Evolutionary conservation across 2,113 vertebrate genomes (phyloP).

Genomic region (Vanacampus margaritifer): DNA sequence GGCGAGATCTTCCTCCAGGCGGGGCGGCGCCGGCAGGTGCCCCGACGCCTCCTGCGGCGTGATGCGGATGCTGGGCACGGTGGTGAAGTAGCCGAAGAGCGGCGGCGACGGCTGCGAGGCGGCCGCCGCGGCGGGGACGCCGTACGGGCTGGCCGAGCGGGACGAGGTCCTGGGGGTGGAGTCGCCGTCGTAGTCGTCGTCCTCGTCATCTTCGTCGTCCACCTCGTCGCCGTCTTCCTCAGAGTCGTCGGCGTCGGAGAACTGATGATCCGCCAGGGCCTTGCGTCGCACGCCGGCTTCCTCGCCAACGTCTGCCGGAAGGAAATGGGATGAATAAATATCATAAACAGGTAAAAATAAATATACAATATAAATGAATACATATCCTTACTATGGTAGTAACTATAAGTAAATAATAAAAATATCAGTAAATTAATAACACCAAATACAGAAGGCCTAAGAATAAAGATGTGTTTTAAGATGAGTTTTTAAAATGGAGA

Average conservation of each 20-base stretch:
- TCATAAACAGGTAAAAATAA: too few relatives aligned
- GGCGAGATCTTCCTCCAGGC: constrained; percentile 84
- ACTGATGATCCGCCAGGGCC: constrained; percentile 84
- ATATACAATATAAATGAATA: too few relatives aligned
- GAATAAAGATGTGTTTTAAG: too few relatives aligned
- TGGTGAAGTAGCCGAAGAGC: constrained; percentile 88
- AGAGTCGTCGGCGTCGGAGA: constrained; percentile 93
- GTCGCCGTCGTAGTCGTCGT: constrained; percentile 95
- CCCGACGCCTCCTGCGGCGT: constrained; percentile 84
- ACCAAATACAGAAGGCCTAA: too few relatives aligned
- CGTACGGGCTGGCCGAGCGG: constrained; percentile 90
- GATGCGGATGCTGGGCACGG: constrained; percentile 93
- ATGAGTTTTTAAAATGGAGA: too few relatives aligned
- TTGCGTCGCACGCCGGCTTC: constrained; percentile 79
- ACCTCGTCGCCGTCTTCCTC: constrained; percentile 88
- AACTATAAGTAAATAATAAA: too few relatives aligned
- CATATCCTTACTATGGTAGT: too few relatives aligned
- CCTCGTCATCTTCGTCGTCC: constrained; percentile 91
- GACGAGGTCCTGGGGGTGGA: constrained; percentile 92
- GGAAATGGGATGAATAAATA: background rate
- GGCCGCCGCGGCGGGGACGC: constrained; percentile 75
- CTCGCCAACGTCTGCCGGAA: constrained; percentile 65
- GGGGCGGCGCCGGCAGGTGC: constrained; percentile 76
- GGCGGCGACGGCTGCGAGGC: constrained; percentile 68
- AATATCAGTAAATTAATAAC: too few relatives aligned